Percentiles rank a stretch among this genome's conserved stretches.
Conservation (phyloP, 2,113 vertebrate genomes). For the rabbit (Oryctolagus cuniculus) region mOryCun1.1 NC_091436.1:25379501-25380000, state of each 20-base stretch:
- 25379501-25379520: background rate
- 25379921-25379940: background rate
- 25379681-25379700: background rate
- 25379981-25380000: background rate
- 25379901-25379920: background rate
- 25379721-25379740: background rate
- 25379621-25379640: background rate
- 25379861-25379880: background rate
- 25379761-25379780: background rate
- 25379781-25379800: background rate
- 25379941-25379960: background rate
- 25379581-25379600: background rate
- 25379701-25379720: background rate
- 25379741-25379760: background rate
- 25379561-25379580: background rate
- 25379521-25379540: no score
- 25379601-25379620: constrained; percentile 69
- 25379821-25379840: constrained; percentile 23
- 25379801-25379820: background rate
- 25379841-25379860: background rate
- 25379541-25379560: background rate
- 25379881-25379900: constrained; percentile 44
- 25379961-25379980: background rate
- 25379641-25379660: background rate
- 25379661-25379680: background rate